Conservation (phyloP, 2,888 invertebrate species). For the Trissonchulus latispiculum region DNA sequence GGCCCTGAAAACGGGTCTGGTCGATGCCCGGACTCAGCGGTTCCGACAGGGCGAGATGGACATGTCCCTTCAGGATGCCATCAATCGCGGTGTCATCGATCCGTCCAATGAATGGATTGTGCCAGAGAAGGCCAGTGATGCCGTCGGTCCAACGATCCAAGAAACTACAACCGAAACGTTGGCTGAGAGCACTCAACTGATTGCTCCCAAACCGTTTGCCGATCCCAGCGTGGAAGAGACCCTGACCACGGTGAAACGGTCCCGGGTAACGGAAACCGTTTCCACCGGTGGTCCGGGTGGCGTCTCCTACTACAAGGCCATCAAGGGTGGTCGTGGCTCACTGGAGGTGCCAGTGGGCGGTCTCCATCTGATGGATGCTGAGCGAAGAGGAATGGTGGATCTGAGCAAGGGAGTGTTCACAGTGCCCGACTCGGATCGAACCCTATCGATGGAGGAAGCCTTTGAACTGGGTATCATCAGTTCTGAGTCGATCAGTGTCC, state of each 20-base stretch:
- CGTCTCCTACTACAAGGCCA: conserved; percentile 40
- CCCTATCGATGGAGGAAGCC: conserved; percentile 70
- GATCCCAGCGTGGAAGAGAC: conserved; percentile 34
- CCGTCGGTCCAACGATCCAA: conserved; percentile 33
- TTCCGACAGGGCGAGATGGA: conserved; percentile 53
- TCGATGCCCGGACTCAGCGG: conserved; percentile 53
- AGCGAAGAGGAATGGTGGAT: conserved; percentile 68
- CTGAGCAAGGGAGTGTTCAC: conserved; percentile 69
- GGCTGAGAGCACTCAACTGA: conserved; percentile 42
- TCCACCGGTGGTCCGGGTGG: conserved; percentile 39
- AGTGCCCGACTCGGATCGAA: conserved; percentile 72
- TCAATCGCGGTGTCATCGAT: conserved; percentile 41
- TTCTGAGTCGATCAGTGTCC: conserved; percentile 63
- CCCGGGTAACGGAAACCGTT: conserved; percentile 40
- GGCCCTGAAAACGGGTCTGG: conserved; percentile 64
- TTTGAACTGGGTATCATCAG: conserved; percentile 60
- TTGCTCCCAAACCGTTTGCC: conserved; percentile 41
- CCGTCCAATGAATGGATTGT: conserved; percentile 43
- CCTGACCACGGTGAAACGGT: conserved; percentile 42
- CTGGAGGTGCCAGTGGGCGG: conserved; percentile 70
- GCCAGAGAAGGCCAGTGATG: conserved; percentile 32
- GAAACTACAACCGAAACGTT: conserved; percentile 41
- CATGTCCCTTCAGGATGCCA: conserved; percentile 46
- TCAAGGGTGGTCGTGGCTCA: conserved; percentile 41
- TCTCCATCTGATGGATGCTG: conserved; percentile 71